Evolutionary conservation across 2,797 vertebrate genomes (phyloP), one percentile per base, ranked within the genome.

Genomic region (Ptychadena robeensis): DNA sequence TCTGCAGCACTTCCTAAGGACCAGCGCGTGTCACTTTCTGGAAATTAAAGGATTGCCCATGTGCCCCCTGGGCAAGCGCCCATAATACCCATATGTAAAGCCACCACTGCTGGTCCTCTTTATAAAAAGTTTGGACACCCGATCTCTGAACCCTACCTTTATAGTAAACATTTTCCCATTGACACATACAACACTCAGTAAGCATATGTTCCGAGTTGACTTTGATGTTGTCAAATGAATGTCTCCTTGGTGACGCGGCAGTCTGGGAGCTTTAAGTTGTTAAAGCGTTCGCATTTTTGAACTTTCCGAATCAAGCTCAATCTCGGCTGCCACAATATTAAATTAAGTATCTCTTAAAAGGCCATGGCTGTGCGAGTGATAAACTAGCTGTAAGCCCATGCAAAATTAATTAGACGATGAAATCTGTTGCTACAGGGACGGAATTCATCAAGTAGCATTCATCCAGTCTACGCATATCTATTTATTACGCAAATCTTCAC

Each of bases 401-500:
- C 15, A 64, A 70, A 77, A 64, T 71, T 70, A 82, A 77, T 71
- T 82, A 82, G 30, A 35, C 61, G 67, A 30, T 69, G 37, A 71
- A 40, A 48, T 32, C 34, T 5, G 22, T 34, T 48, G 66, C 73
- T 77, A 64, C 34, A 77, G 32, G 53, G 48, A 11, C 32, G 32
- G 59, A 32, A 27, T 63, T 69, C 65, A 76, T 57, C 65, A 63
- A 61, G 9, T 48, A 28, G 68, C 44, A 30, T 64, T 64, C 67
- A 77, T 61, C 67, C 44, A 61, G 73, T 37, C 73, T 30, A 35
- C 30, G 25, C 34, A 30, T 30, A 73, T 53, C 73, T 67, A 81
- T 73, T 81, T 81, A 81, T 74, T 74, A 81, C n/a, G 71, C 63
- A 68, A 74, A 81, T 59, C 25, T 74, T 67, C 59, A 68, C 31